A percentile compares a stretch with the other conserved stretches of the same genome.
Conservation (phyloP, 2,888 invertebrate genomes). For the Osedax frankpressi region DNA sequence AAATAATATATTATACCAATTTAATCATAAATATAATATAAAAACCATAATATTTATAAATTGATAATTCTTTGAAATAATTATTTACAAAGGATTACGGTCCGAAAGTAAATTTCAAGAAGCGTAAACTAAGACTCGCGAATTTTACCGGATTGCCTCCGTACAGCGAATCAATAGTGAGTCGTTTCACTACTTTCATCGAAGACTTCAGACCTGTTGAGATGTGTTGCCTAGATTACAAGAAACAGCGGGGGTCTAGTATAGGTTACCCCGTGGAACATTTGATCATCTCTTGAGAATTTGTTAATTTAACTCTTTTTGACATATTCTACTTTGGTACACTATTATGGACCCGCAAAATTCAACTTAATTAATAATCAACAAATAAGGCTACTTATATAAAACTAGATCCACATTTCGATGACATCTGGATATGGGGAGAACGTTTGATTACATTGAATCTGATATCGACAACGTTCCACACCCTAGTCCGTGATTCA, state of each 20-base stretch:
- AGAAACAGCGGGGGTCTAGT: constrained; percentile 65
- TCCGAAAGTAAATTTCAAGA: constrained; percentile 95
- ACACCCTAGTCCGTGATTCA: constrained; percentile 59
- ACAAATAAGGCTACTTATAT: no score
- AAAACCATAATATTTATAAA: not conserved
- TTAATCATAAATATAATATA: not conserved
- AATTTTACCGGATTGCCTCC: constrained; percentile 75
- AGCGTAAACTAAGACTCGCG: constrained; percentile 63
- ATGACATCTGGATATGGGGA: constrained; percentile 99
- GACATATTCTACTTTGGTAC: no score
- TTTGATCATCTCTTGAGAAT: no score
- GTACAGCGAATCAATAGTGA: constrained; percentile 65
- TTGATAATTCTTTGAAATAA: not conserved
- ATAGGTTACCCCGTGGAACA: no score
- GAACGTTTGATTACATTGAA: constrained; percentile 87
- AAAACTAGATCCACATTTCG: constrained; percentile 88
- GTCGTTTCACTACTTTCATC: constrained; percentile 58
- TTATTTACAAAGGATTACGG: constrained; percentile 64
- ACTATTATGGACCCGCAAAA: no score
- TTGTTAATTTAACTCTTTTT: no score
- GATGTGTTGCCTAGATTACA: constrained; percentile 88
- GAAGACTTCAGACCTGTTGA: constrained; percentile 70
- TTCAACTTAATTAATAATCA: no score
- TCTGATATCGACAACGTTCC: constrained; percentile 64
- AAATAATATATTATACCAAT: not conserved